Conservation (phyloP, 2,113 vertebrate species). For the Microcebus lehilahytsara region DNA sequence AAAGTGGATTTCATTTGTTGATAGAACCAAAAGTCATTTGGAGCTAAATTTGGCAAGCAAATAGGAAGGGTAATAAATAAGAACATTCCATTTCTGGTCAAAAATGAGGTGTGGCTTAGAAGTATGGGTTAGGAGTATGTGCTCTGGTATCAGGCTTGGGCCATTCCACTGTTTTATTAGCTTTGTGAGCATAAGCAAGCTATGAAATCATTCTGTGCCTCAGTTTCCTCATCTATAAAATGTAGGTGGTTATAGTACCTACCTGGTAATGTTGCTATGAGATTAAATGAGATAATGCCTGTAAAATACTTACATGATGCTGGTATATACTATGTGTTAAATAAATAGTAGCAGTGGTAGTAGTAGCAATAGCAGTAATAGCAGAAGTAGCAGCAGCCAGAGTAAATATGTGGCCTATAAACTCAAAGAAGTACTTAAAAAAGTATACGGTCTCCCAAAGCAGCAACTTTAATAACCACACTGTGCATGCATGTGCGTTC, state of each 20-base stretch:
- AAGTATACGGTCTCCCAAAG: not conserved
- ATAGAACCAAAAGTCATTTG: constrained; percentile 15
- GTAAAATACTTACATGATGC: not conserved
- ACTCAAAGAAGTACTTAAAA: not conserved
- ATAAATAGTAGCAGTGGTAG: not conserved
- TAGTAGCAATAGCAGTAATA: not conserved
- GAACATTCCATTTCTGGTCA: constrained; percentile 1
- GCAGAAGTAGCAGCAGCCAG: not conserved
- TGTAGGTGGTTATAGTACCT: not conserved
- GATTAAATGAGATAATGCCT: not conserved
- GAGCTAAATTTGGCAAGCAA: constrained; percentile 28
- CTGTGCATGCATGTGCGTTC: not conserved
- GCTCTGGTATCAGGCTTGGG: not conserved
- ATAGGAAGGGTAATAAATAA: not conserved
- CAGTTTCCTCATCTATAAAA: not conserved
- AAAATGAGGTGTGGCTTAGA: not conserved
- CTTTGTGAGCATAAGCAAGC: constrained; percentile 32
- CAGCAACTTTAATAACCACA: not conserved
- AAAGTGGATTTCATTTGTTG: constrained; percentile 38
- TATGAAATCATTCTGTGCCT: not conserved
- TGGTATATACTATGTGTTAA: not conserved
- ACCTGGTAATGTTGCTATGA: not conserved
- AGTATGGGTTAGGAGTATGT: not conserved
- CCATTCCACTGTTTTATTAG: not conserved
- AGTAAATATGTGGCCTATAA: not conserved